phyloP scores from a whole-genome alignment of 2,113 vertebrate genomes.

The Eretmochelys imbricata region DNA sequence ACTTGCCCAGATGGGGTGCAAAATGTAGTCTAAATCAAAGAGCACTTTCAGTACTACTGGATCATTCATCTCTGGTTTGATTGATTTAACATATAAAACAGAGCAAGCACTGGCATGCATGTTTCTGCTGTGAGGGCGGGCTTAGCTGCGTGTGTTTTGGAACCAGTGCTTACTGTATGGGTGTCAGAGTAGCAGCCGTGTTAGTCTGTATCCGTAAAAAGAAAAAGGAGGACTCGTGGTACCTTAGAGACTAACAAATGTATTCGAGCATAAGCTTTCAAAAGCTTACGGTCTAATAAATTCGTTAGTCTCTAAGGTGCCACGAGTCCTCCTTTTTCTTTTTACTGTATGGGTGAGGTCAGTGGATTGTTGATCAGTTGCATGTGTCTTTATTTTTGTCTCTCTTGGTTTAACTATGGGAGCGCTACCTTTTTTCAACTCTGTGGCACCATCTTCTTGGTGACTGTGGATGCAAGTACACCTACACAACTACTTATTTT shows the following conservation, averaged over 20 bases:
- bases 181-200: too few relatives aligned
- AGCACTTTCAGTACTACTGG: neutral
- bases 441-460: neutral
- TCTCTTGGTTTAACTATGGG: rapidly evolving
- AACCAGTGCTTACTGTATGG: neutral
- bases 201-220: too few relatives aligned
- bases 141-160: constrained; percentile 18
- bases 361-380: neutral
- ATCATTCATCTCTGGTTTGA: constrained; percentile 35
- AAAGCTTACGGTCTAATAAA: too few relatives aligned
- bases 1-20: rapidly evolving
- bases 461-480: constrained; percentile 26
- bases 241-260: too few relatives aligned
- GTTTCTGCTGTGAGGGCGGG: constrained; percentile 20
- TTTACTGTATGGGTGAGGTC: constrained; percentile 38
- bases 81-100: constrained; percentile 25
- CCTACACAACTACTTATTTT: constrained; percentile 43
- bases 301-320: too few relatives aligned
- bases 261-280: too few relatives aligned
- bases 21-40: neutral
- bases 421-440: constrained; percentile 40
- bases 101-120: constrained; percentile 12
- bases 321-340: too few relatives aligned
- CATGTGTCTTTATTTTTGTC: neutral
- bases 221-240: too few relatives aligned